Percentiles rank a stretch among this genome's conserved stretches.
These are phyloP conservation scores for Desmophyllum pertusum DNA, from an alignment of 92 coral and sea anemone species.

Conservation along the genomic window DNA sequence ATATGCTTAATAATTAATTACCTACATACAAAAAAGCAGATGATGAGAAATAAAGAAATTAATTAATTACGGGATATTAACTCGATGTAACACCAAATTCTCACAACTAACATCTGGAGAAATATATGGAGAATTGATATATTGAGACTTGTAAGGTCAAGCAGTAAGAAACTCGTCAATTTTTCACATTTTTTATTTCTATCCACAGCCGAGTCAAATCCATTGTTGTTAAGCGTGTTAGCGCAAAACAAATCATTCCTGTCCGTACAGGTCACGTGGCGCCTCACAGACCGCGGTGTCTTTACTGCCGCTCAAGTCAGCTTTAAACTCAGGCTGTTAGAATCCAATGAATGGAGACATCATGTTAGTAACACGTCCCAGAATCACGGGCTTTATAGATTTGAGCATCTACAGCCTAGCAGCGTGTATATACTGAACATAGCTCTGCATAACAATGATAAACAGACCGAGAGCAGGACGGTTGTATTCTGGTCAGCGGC, in stretches of 20 bases:
- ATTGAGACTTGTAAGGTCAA: too few species aligned
- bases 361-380: constrained; percentile 21
- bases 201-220: constrained; percentile 32
- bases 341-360: constrained; percentile 59
- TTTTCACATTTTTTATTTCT: neutral
- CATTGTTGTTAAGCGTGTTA: constrained; percentile 56
- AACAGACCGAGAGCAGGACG: constrained; percentile 48
- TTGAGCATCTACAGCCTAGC: constrained; percentile 60
- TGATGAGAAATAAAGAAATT: too few species aligned
- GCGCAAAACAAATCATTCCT: constrained; percentile 66
- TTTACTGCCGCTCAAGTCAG: constrained; percentile 47
- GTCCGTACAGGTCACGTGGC: constrained; percentile 65
- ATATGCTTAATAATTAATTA: too few species aligned
- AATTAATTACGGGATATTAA: too few species aligned
- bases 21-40: too few species aligned
- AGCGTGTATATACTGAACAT: constrained; percentile 62
- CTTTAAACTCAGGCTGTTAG: constrained; percentile 56
- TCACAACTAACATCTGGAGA: too few species aligned
- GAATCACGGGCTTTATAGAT: constrained; percentile 34
- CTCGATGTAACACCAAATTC: too few species aligned
- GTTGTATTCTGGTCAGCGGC: constrained; percentile 70
- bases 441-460: constrained; percentile 52
- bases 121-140: too few species aligned
- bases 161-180: neutral
- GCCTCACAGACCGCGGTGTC: constrained; percentile 57